These are phyloP conservation scores for Ennomos quercinarius DNA, from an alignment of 2,888 invertebrate genomes.

Conservation along the genomic window DNA sequence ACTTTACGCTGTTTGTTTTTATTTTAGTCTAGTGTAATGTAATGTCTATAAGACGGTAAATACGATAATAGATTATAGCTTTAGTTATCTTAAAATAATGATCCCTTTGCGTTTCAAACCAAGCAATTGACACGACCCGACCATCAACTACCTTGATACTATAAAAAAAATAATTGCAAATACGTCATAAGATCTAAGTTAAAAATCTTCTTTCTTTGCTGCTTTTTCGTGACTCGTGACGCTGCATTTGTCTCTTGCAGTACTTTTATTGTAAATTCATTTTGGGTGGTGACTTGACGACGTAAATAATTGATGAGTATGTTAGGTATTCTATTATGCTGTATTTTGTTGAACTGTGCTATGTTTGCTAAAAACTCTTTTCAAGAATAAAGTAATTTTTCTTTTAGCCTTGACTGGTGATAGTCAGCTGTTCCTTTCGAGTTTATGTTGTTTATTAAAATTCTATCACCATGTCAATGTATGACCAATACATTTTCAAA, in stretches of 20 bases:
- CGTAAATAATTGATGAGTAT: not conserved
- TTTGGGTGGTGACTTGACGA: conserved; percentile 5
- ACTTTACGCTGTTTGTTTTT: no score
- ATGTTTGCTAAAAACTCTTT: no score
- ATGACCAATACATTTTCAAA: no score
- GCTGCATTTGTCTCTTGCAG: conserved; percentile 9
- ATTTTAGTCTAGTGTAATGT: no score
- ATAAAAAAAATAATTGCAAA: not conserved
- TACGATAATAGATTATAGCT: no score
- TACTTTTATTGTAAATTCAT: conserved; percentile 12
- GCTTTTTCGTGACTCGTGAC: conserved; percentile 3
- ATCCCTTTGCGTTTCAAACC: not conserved
- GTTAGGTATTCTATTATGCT: no score
- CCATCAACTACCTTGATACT: conserved; percentile 3
- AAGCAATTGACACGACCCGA: conserved; percentile 2
- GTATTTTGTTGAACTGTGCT: not conserved
- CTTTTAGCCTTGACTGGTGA: no score
- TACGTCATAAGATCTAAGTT: conserved; percentile 1
- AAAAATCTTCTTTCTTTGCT: conserved; percentile 7
- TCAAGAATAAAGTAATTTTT: no score
- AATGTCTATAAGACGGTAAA: no score
- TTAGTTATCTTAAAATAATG: not conserved
- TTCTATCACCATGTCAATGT: no score
- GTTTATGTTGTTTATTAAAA: no score
- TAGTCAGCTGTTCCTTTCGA: no score